Conservation (phyloP, 1,140 invertebrate genomes). For the Patella vulgata region DNA sequence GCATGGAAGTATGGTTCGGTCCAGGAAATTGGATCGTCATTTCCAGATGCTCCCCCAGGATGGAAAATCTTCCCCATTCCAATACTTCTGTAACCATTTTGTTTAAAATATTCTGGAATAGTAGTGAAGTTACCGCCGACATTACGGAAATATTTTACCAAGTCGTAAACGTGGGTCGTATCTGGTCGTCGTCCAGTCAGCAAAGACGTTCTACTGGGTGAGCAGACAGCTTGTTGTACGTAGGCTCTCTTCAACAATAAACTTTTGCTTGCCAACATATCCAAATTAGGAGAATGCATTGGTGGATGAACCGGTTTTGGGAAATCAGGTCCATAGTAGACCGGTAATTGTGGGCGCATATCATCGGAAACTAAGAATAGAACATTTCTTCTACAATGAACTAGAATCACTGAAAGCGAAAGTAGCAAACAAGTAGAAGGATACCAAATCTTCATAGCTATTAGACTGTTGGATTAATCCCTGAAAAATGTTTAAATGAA, state of each 20-base stretch:
- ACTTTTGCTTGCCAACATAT: slow-evolving; percentile 73
- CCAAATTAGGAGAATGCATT: slow-evolving; percentile 80
- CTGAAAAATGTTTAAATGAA: no score
- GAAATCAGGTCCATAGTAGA: slow-evolving; percentile 71
- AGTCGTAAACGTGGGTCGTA: slow-evolving; percentile 79
- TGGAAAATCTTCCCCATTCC: slow-evolving; percentile 87
- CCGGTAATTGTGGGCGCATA: slow-evolving; percentile 75
- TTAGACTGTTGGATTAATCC: no score
- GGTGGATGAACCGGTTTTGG: slow-evolving; percentile 50
- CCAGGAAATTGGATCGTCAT: slow-evolving; percentile 26
- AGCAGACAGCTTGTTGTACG: slow-evolving; percentile 37
- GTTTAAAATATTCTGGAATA: slow-evolving; percentile 83
- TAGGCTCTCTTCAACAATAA: slow-evolving; percentile 72
- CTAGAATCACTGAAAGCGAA: slow-evolving; percentile 45
- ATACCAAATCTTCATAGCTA: no score
- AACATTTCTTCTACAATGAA: slow-evolving; percentile 69
- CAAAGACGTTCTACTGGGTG: slow-evolving; percentile 84
- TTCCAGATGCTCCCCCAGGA: slow-evolving; percentile 65
- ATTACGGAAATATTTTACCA: slow-evolving; percentile 79
- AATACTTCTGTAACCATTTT: slow-evolving; percentile 80
- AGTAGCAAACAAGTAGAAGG: slow-evolving; percentile 20
- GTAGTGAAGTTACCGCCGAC: slow-evolving; percentile 83
- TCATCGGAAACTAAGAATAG: slow-evolving; percentile 83
- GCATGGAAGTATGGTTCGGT: slow-evolving; percentile 24
- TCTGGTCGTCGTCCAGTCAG: slow-evolving; percentile 85